Percentiles rank a stretch among this genome's conserved stretches.
These are phyloP conservation scores for Zaprionus obscuricornis DNA, from an alignment of 2,888 invertebrate genomes.

Conservation along the genomic window DNA sequence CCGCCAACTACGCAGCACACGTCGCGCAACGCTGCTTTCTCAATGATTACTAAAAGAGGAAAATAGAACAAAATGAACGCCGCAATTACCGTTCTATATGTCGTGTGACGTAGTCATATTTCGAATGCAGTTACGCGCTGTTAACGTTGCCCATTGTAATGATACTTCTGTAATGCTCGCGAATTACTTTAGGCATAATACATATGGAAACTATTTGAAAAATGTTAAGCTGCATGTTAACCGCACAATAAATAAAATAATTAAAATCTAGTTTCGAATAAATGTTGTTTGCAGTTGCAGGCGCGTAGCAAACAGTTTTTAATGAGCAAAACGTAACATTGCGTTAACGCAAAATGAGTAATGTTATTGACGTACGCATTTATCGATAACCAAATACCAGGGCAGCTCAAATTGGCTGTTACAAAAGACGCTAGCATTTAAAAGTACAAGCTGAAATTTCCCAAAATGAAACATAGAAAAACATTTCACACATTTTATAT, in stretches of 20 bases:
- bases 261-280: too few relatives aligned
- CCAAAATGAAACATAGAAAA: background rate
- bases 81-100: conserved; percentile 53
- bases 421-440: too few relatives aligned
- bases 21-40: conserved; percentile 63
- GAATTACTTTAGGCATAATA: too few relatives aligned
- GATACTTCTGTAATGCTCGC: too few relatives aligned
- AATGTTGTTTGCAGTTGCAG: too few relatives aligned
- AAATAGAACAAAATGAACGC: conserved; percentile 52
- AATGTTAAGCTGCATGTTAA: too few relatives aligned
- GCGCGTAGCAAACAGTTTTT: too few relatives aligned
- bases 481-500: background rate
- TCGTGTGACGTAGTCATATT: conserved; percentile 23
- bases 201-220: too few relatives aligned
- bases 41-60: conserved; percentile 58
- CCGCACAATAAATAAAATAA: background rate
- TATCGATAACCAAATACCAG: too few relatives aligned
- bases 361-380: conserved; percentile 11
- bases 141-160: background rate
- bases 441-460: background rate
- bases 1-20: conserved; percentile 40
- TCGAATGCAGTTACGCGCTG: conserved; percentile 42
- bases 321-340: conserved; percentile 17
- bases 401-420: too few relatives aligned
- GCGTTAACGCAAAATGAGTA: conserved; percentile 21